Evolutionary conservation across 2,113 vertebrate genomes (phyloP).

Genomic region (Chaenocephalus aceratus): DNA sequence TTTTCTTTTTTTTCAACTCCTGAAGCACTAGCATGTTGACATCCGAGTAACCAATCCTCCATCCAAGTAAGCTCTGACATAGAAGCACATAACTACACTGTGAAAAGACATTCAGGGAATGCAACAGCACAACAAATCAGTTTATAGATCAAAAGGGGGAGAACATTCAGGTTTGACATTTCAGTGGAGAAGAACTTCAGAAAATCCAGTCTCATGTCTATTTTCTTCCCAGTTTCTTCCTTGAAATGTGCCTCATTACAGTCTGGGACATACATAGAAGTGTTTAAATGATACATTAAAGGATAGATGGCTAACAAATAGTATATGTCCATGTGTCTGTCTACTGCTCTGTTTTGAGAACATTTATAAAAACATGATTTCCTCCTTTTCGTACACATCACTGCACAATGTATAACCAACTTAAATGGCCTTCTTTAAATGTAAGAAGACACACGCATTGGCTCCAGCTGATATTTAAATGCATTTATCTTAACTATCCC

Average conservation of each 20-base stretch:
- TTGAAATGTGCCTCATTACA: conserved; percentile 17
- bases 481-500: too few species aligned
- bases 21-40: conserved; percentile 31
- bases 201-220: not conserved
- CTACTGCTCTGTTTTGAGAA: not conserved
- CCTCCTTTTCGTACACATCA: too few species aligned
- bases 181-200: not conserved
- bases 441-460: too few species aligned
- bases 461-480: too few species aligned
- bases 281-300: not conserved
- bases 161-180: not conserved
- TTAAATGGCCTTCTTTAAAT: too few species aligned
- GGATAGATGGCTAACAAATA: not conserved
- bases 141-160: conserved; percentile 1
- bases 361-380: not conserved
- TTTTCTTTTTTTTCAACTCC: conserved; percentile 17
- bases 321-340: too few species aligned
- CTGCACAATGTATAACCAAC: too few species aligned
- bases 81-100: not conserved
- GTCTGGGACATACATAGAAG: conserved; percentile 9
- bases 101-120: conserved; percentile 40
- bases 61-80: not conserved
- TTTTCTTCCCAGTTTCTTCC: not conserved
- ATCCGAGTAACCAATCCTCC: conserved; percentile 17
- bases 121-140: conserved; percentile 30